A percentile compares a stretch with the other conserved stretches of the same genome.
phyloP scores from a whole-genome alignment of 2,113 vertebrate genomes.

The Callospermophilus lateralis region DNA sequence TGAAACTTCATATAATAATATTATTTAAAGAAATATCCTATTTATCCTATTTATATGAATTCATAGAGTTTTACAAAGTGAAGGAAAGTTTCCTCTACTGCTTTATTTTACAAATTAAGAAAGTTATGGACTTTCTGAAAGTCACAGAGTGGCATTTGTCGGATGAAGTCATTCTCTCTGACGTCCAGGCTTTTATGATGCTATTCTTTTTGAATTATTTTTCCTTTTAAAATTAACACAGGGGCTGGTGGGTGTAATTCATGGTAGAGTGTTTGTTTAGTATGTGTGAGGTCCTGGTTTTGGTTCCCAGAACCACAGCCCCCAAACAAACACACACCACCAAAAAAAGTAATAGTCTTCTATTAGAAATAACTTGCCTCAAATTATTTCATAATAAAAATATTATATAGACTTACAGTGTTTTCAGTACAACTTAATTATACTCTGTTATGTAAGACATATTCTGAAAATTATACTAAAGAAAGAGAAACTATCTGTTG shows the following conservation, averaged over 20 bases:
- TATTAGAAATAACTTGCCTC: neutral
- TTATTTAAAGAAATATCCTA: neutral
- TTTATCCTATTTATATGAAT: neutral
- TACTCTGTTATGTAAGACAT: neutral
- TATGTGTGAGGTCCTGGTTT: neutral
- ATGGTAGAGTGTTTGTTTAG: neutral
- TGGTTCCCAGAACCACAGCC: neutral
- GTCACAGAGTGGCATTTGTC: too few relatives aligned
- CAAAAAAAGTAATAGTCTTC: neutral
- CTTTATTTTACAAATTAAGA: neutral
- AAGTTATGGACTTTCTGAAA: neutral
- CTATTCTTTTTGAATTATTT: neutral
- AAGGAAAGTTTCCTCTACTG: neutral
- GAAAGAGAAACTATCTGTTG: neutral
- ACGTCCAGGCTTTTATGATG: neutral
- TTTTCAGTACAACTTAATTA: neutral
- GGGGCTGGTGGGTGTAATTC: too few relatives aligned
- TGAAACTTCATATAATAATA: neutral
- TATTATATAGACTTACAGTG: neutral
- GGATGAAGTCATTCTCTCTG: neutral
- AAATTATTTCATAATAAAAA: conserved; percentile 24
- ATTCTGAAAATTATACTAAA: conserved; percentile 35
- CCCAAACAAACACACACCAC: neutral
- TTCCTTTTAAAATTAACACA: neutral
- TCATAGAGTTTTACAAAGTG: neutral